Evolutionary conservation across 2,888 invertebrate genomes (phyloP).

Genomic region (Archips crataeganus): DNA sequence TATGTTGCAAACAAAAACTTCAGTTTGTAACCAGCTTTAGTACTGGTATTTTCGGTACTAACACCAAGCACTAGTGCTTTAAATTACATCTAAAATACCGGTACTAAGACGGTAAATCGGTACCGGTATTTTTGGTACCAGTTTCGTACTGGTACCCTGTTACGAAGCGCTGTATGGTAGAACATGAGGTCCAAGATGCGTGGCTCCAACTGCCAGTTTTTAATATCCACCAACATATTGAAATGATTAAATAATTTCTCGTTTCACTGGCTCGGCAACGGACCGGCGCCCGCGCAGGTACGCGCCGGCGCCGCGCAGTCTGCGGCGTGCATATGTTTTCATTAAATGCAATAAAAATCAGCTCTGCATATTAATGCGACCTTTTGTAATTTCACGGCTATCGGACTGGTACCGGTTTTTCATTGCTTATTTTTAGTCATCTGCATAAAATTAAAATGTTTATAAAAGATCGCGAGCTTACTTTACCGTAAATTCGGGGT

Average conservation of each 20-base stretch:
- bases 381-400: constrained; percentile 3
- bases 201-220: too few species aligned
- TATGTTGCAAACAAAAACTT: too few species aligned
- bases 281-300: constrained; percentile 56
- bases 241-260: background rate
- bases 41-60: too few species aligned
- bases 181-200: too few species aligned
- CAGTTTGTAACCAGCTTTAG: too few species aligned
- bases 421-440: background rate
- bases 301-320: constrained; percentile 68
- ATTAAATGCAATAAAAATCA: constrained; percentile 33
- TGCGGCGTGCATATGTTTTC: constrained; percentile 47
- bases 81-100: too few species aligned
- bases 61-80: too few species aligned
- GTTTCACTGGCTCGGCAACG: background rate
- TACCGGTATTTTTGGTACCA: too few species aligned
- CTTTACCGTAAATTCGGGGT: too few species aligned
- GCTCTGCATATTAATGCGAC: background rate
- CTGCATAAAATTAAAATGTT: constrained; percentile 3
- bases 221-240: background rate
- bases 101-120: too few species aligned
- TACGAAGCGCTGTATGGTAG: too few species aligned
- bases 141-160: too few species aligned
- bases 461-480: background rate
- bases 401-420: constrained; percentile 5